Percentiles rank a stretch among this genome's conserved stretches.
Conservation (phyloP, 2,888 invertebrate genomes). For the Dioctria rufipes region DNA sequence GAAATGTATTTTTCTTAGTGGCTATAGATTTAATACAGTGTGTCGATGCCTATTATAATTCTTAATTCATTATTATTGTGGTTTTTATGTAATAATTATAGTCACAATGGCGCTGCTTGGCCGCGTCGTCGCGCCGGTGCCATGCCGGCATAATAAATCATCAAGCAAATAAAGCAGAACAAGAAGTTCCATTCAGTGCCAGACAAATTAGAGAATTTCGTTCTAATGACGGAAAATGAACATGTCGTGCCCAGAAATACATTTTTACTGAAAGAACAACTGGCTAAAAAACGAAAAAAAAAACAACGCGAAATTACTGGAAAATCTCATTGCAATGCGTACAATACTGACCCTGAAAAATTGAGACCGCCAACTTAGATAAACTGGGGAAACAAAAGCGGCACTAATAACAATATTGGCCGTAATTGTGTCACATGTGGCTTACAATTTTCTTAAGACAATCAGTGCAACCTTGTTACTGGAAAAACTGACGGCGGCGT, state of each 20-base stretch:
- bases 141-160: slow-evolving; percentile 20
- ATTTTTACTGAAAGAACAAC: neutral
- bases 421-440: slow-evolving; percentile 47
- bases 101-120: neutral
- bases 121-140: slow-evolving; percentile 5
- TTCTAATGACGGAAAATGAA: slow-evolving; percentile 45
- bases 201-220: slow-evolving; percentile 39
- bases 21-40: no score
- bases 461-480: slow-evolving; percentile 47
- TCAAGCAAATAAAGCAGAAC: slow-evolving; percentile 23
- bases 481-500: slow-evolving; percentile 36
- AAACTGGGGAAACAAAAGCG: slow-evolving; percentile 48
- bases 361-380: slow-evolving; percentile 43
- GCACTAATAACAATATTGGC: slow-evolving; percentile 39
- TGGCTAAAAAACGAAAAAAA: slow-evolving; percentile 14
- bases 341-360: slow-evolving; percentile 38
- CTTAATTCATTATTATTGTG: slow-evolving; percentile 27
- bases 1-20: no score
- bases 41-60: no score
- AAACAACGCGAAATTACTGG: slow-evolving; percentile 17
- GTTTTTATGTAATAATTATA: neutral
- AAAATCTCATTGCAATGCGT: slow-evolving; percentile 44
- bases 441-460: slow-evolving; percentile 44
- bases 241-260: slow-evolving; percentile 29
- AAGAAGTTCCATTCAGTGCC: slow-evolving; percentile 9